Conservation (phyloP, 2,113 vertebrate species). For the Dascyllus trimaculatus region DNA sequence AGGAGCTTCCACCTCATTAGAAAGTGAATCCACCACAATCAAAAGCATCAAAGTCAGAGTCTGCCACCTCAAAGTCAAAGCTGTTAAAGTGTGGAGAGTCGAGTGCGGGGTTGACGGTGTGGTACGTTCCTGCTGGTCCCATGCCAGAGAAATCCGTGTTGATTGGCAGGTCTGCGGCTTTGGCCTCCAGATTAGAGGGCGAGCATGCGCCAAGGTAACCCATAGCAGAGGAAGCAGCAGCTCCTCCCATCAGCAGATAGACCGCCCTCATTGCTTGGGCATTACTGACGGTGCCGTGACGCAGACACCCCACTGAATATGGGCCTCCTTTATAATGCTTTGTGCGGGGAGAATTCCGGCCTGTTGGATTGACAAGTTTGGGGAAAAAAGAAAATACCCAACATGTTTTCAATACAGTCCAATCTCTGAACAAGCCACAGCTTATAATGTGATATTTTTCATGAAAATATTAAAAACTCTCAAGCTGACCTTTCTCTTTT, state of each 20-base stretch:
- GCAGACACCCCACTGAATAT: slow-evolving; percentile 78
- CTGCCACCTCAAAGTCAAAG: slow-evolving; percentile 84
- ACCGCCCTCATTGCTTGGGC: slow-evolving; percentile 80
- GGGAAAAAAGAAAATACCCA: neutral
- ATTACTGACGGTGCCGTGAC: slow-evolving; percentile 83
- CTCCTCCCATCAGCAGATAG: slow-evolving; percentile 87
- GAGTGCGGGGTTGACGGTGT: slow-evolving; percentile 57
- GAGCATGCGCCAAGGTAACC: slow-evolving; percentile 84
- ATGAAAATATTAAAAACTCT: neutral
- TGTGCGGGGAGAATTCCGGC: slow-evolving; percentile 57
- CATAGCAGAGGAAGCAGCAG: slow-evolving; percentile 85
- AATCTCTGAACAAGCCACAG: neutral
- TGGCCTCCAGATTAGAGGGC: slow-evolving; percentile 67
- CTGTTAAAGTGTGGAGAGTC: slow-evolving; percentile 81
- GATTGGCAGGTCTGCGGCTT: slow-evolving; percentile 71
- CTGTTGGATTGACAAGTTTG: slow-evolving; percentile 35
- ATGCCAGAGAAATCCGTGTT: slow-evolving; percentile 80
- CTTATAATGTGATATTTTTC: neutral
- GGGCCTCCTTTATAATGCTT: slow-evolving; percentile 50
- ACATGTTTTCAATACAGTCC: neutral
- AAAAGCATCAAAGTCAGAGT: slow-evolving; percentile 87
- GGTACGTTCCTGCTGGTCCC: slow-evolving; percentile 75
- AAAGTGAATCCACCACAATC: slow-evolving; percentile 87
- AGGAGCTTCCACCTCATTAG: slow-evolving; percentile 47
- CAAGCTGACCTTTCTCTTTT: slow-evolving; percentile 57